Evolutionary conservation across 2,888 invertebrate species (phyloP).

Genomic region (Lithosia quadra): DNA sequence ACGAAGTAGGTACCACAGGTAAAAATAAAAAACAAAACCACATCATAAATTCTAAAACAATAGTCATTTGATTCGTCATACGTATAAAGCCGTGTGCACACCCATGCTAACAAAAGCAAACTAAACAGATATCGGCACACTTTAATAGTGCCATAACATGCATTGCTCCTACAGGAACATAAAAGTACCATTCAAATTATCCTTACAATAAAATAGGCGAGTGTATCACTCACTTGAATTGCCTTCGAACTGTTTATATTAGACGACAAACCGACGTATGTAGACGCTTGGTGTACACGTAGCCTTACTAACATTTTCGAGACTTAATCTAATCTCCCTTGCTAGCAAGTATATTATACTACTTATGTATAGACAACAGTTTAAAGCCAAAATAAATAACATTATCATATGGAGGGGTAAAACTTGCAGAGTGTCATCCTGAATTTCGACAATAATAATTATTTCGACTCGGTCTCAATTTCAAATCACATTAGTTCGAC

Average conservation of each 20-base stretch:
- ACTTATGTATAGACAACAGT: too few species aligned
- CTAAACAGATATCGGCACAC: conserved; percentile 50
- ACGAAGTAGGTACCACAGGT: too few species aligned
- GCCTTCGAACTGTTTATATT: conserved; percentile 55
- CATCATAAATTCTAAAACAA: background rate
- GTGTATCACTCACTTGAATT: conserved; percentile 82
- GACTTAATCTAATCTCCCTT: background rate
- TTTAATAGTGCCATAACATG: conserved; percentile 69
- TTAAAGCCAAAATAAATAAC: too few species aligned
- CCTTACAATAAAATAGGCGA: conserved; percentile 75
- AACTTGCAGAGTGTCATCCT: too few species aligned
- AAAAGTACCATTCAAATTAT: conserved; percentile 82
- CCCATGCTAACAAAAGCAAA: conserved; percentile 21
- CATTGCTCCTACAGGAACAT: conserved; percentile 63
- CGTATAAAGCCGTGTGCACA: conserved; percentile 31
- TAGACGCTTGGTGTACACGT: background rate
- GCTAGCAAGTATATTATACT: too few species aligned
- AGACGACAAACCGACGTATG: conserved; percentile 27
- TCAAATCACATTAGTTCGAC: too few species aligned
- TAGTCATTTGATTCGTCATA: background rate
- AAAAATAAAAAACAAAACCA: too few species aligned
- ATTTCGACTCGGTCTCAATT: too few species aligned
- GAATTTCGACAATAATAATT: too few species aligned
- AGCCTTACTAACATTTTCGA: fast-evolving
- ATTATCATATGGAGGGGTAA: too few species aligned